phyloP scores from a whole-genome alignment of 1,140 invertebrate species.

The Pachypsylla venusta region DNA sequence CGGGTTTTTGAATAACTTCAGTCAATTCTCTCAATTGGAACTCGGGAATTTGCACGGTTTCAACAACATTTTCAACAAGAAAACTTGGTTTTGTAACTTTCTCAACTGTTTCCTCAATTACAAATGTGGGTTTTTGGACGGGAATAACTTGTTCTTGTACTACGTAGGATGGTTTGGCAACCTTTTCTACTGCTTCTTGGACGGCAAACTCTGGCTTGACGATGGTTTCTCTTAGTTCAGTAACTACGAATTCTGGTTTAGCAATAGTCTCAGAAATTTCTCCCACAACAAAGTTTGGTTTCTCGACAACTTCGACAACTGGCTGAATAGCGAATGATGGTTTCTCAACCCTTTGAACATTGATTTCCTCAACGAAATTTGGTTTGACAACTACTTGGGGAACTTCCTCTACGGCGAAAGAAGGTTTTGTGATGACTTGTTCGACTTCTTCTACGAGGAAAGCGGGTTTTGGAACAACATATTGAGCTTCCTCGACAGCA shows the following conservation, averaged over 20 bases:
- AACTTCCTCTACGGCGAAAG: background rate
- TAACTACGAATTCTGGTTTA: background rate
- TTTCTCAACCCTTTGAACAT: background rate
- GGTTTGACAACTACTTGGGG: background rate
- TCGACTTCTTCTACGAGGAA: background rate
- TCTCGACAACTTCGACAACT: background rate
- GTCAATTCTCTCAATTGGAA: background rate
- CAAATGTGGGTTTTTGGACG: background rate
- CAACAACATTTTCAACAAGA: background rate
- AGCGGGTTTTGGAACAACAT: background rate
- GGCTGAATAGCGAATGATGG: background rate
- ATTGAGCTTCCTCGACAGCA: background rate
- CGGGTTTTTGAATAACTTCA: background rate
- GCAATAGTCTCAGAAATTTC: background rate
- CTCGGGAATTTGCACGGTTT: background rate
- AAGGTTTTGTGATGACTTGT: background rate
- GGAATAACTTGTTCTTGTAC: background rate
- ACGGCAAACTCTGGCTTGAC: background rate
- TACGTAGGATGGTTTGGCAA: background rate
- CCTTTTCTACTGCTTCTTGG: background rate
- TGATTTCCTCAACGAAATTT: background rate
- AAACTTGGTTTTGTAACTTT: background rate
- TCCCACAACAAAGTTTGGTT: constrained; percentile 1
- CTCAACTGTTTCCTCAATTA: background rate
- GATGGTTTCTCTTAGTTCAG: background rate